Base-by-base conservation (phyloP, 2,888 invertebrate genomes). In the Altica lythri region DNA sequence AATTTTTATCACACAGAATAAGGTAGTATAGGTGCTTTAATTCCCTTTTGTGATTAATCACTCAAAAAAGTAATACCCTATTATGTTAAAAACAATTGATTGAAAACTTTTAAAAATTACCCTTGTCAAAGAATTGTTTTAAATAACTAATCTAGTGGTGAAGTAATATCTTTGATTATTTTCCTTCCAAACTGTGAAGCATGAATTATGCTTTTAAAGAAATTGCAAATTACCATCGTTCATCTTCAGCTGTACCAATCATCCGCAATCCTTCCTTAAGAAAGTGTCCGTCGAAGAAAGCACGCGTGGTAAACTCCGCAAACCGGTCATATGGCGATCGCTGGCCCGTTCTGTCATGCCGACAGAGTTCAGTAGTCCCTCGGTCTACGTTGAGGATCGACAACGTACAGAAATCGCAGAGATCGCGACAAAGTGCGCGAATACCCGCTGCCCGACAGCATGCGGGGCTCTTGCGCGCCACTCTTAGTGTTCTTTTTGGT, bases 281-380 rank as follows among this genome's bases (percentile, higher is more conserved):
- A 48, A 48, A 48, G 38, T 40, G 48, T 37, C 29, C 29, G 49
- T 22, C 49, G 30, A 52, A 53, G 48, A 48, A 48, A 53, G 42
- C 48, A 43, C 53, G 53, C 53, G 53, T 45, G 37, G 48, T 53
- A 53, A 40, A 53, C 29, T 53, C 49, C 49, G 55, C 52, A 60
- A 60, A 60, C 60, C 60, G 60, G 60, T 60, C 60, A 54, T 47
- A 44, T 50, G 55, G 58, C 58, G 34, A 44, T 48, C 55, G 52
- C 25, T 42, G 42, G 42, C 45, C 35, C 34, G 44, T 44, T 43
- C 49, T 48, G 40, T 45, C 16, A 52, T 42, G 47, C 34, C 30
- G 38, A 17, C 44, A 49, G 56, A 56, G 60, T 62, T 62, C 62
- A 62, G 62, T 62, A 62, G 62, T 62, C 62, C 52, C 50, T 53